A percentile compares a stretch with the other conserved stretches of the same genome.
Evolutionary conservation across 2,888 invertebrate species (phyloP).

Genomic region (Callosobruchus maculatus): DNA sequence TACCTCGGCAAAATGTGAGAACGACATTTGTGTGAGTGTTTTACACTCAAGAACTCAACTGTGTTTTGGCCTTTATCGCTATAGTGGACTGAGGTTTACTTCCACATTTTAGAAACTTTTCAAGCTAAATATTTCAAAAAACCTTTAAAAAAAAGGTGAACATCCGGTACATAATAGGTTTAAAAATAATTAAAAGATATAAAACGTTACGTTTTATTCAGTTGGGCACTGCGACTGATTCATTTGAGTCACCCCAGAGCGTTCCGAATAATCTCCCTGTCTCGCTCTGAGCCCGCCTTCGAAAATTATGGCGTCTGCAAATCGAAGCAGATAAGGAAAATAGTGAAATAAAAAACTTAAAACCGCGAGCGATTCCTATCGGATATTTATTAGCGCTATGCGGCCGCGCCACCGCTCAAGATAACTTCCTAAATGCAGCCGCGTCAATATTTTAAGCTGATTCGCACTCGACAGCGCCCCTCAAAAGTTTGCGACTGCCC

Average conservation of each 20-base stretch:
- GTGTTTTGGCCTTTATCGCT: too few species aligned
- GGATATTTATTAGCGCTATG: slow-evolving; percentile 48
- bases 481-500: slow-evolving; percentile 25
- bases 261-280: not conserved
- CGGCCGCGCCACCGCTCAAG: slow-evolving; percentile 30
- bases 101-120: too few species aligned
- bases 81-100: too few species aligned
- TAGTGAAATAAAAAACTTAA: slow-evolving; percentile 38
- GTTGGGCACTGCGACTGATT: not conserved
- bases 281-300: not conserved
- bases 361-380: slow-evolving; percentile 40
- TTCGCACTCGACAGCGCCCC: slow-evolving; percentile 18
- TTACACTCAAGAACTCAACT: too few species aligned
- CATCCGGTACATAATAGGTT: too few species aligned
- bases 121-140: too few species aligned
- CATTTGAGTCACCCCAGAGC: not conserved
- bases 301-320: slow-evolving; percentile 24
- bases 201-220: too few species aligned
- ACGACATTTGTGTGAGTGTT: too few species aligned
- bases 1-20: too few species aligned
- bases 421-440: slow-evolving; percentile 43
- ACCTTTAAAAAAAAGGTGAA: too few species aligned
- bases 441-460: slow-evolving; percentile 38
- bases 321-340: slow-evolving; percentile 31
- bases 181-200: not conserved